A percentile compares a stretch with the other conserved stretches of the same genome.
These are phyloP conservation scores for Drosophila santomea DNA, from an alignment of 1,140 invertebrate genomes.

Conservation along the genomic window DNA sequence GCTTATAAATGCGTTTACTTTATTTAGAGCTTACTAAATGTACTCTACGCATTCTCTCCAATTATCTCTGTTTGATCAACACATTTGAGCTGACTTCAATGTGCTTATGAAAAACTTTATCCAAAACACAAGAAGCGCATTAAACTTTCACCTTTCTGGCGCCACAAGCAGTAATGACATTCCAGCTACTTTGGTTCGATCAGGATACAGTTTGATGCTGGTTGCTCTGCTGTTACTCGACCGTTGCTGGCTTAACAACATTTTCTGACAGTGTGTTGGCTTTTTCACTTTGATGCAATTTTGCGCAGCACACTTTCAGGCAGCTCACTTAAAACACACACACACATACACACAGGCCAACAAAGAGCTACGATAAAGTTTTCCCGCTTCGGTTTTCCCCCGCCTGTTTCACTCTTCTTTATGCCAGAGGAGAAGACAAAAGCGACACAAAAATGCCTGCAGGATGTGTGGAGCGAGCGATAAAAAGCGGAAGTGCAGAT, in stretches of 20 bases:
- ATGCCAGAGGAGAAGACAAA: constrained; percentile 51
- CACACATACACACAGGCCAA: constrained; percentile 4
- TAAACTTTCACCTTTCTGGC: constrained; percentile 21
- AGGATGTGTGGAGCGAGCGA: constrained; percentile 45
- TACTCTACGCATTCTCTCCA: background rate
- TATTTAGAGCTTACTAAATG: no score
- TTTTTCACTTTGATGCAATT: constrained; percentile 58
- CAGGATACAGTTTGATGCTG: constrained; percentile 9
- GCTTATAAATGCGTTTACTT: no score
- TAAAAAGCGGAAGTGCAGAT: constrained; percentile 78
- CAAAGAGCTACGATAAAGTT: constrained; percentile 73
- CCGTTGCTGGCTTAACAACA: background rate
- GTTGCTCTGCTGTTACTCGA: background rate
- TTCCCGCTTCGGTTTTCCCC: background rate
- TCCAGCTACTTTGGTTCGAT: constrained; percentile 12
- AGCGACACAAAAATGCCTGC: constrained; percentile 58
- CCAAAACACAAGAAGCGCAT: constrained; percentile 18
- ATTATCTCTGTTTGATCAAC: background rate
- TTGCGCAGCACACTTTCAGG: constrained; percentile 53
- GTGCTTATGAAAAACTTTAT: constrained; percentile 4
- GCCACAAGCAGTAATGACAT: constrained; percentile 21
- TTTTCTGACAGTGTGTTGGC: constrained; percentile 34
- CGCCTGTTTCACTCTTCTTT: background rate
- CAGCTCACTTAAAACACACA: constrained; percentile 33
- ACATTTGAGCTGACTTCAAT: background rate